phyloP scores from a whole-genome alignment of 2,888 invertebrate genomes.

The Nezara viridula region DNA sequence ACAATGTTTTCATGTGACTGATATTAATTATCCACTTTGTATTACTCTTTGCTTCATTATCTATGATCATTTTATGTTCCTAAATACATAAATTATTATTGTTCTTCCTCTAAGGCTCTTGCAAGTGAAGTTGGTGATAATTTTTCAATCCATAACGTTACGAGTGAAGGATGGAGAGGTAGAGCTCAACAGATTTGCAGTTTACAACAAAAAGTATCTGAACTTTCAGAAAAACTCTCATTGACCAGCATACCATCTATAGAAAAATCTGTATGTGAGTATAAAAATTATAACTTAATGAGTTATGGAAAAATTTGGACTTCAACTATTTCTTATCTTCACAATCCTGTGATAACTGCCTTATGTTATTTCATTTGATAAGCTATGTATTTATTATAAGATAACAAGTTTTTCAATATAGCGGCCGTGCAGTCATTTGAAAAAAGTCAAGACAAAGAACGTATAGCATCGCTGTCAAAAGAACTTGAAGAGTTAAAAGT shows the following conservation, averaged over 20 bases:
- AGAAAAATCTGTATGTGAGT: conserved; percentile 63
- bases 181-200: conserved; percentile 81
- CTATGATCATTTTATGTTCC: not conserved
- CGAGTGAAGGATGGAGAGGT: conserved; percentile 79
- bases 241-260: conserved; percentile 60
- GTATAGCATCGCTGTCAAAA: conserved; percentile 74
- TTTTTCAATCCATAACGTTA: conserved; percentile 75
- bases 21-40: not conserved
- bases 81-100: not conserved
- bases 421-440: conserved; percentile 60
- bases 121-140: conserved; percentile 83
- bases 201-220: conserved; percentile 78
- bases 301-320: not conserved
- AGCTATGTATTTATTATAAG: not conserved
- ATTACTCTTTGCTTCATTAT: not conserved
- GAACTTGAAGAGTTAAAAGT: conserved; percentile 73
- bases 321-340: not conserved
- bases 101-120: conserved; percentile 70
- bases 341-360: not conserved
- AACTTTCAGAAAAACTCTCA: conserved; percentile 75
- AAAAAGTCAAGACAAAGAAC: conserved; percentile 64
- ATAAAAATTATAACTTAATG: not conserved
- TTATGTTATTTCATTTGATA: not conserved
- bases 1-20: not conserved
- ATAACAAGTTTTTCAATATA: not conserved